These are phyloP conservation scores for Neoniphon sammara DNA, from an alignment of 2,797 vertebrate genomes.

Conservation along the genomic window DNA sequence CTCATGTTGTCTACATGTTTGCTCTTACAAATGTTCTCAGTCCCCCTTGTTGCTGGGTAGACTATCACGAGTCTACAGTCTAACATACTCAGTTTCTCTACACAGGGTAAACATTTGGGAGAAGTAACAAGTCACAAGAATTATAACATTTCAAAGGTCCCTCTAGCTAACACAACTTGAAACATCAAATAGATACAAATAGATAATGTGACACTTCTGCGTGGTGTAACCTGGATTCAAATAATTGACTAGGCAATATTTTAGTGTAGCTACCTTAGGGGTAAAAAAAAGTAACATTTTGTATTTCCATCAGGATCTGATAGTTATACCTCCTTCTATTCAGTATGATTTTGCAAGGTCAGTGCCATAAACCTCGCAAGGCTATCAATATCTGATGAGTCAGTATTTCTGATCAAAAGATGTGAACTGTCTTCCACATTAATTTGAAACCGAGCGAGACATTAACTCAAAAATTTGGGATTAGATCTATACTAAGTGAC, in stretches of 20 bases:
- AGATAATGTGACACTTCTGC: constrained; percentile 21
- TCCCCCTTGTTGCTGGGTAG: not conserved
- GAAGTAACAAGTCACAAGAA: constrained; percentile 19
- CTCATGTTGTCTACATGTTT: not conserved
- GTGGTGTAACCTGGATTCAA: constrained; percentile 9
- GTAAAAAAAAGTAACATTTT: not conserved
- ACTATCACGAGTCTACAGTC: constrained; percentile 30
- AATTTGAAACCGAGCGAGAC: constrained; percentile 20
- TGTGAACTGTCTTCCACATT: not conserved
- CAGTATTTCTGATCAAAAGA: not conserved
- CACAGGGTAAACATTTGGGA: not conserved
- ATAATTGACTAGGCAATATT: constrained; percentile 7
- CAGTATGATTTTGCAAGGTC: not conserved
- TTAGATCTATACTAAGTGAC: not conserved
- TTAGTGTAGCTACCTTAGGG: not conserved
- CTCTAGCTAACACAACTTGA: constrained; percentile 24
- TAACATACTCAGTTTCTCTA: not conserved
- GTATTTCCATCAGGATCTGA: not conserved
- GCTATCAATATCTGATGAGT: not conserved
- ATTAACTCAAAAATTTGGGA: constrained; percentile 25
- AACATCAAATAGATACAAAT: constrained; percentile 44
- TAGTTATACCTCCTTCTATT: not conserved
- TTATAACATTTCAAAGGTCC: constrained; percentile 24
- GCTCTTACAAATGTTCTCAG: constrained; percentile 2
- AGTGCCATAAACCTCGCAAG: constrained; percentile 5